Percentiles rank a stretch among this genome's conserved stretches.
Conservation (phyloP, 1,140 invertebrate species). For the Monochamus saltuarius region DNA sequence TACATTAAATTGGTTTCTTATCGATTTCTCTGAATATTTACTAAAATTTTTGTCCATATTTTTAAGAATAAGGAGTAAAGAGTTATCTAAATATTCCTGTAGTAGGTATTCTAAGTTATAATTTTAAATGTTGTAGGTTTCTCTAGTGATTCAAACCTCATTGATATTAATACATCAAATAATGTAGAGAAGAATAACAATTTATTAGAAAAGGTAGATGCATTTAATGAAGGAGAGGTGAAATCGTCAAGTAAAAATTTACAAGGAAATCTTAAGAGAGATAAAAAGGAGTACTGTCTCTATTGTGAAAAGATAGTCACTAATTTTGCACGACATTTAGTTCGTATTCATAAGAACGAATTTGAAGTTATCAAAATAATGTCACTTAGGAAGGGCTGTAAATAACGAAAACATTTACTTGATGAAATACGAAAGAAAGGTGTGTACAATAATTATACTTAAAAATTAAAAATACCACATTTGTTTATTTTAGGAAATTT, state of each 20-base stretch:
- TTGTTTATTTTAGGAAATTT: constrained; percentile 13
- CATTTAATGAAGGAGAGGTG: constrained; percentile 6
- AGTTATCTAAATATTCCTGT: too few relatives aligned
- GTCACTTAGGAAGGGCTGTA: constrained; percentile 9
- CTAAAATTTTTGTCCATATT: too few relatives aligned
- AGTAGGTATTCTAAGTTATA: too few relatives aligned
- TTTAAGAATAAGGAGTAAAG: too few relatives aligned
- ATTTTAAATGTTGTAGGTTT: too few relatives aligned
- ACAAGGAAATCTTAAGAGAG: constrained; percentile 1
- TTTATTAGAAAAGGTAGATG: too few relatives aligned
- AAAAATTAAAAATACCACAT: background rate
- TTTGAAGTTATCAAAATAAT: constrained; percentile 6
- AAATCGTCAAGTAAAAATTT: constrained; percentile 3
- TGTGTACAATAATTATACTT: background rate
- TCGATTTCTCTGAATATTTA: too few relatives aligned
- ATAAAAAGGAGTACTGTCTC: constrained; percentile 6
- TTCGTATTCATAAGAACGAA: constrained; percentile 4
- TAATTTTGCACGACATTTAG: constrained; percentile 9
- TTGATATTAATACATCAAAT: too few relatives aligned
- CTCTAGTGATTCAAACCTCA: too few relatives aligned
- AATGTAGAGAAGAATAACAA: too few relatives aligned
- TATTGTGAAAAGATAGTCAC: constrained; percentile 9
- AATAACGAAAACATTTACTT: constrained; percentile 1
- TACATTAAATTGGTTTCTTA: too few relatives aligned
- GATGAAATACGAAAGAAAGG: constrained; percentile 14